Conservation (phyloP, 2,113 vertebrate genomes). For the Mixornis gularis region DNA sequence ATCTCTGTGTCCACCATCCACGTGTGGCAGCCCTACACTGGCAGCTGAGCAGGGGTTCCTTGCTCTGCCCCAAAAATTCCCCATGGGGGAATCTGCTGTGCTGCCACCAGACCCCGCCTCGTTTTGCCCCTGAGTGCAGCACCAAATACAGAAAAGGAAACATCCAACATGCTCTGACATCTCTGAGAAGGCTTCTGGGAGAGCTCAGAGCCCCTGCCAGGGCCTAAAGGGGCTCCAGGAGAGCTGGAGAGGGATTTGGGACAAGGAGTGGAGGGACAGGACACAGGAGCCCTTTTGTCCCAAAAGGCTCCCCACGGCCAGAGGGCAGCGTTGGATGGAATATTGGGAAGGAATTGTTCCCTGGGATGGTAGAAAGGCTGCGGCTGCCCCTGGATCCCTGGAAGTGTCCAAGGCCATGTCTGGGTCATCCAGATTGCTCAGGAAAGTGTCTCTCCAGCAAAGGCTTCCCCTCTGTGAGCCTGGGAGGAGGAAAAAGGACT, state of each 20-base stretch:
- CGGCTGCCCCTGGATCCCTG: not conserved
- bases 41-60: not conserved
- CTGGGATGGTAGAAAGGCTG: fast-evolving
- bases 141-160: not conserved
- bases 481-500: not conserved
- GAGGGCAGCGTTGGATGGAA: fast-evolving
- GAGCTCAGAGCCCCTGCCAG: not conserved
- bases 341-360: fast-evolving
- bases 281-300: too few species aligned
- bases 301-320: not conserved
- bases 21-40: fast-evolving
- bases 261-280: not conserved
- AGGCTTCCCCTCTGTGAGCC: not conserved
- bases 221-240: fast-evolving
- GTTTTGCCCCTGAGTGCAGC: not conserved
- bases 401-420: not conserved
- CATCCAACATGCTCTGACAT: not conserved
- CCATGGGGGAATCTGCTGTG: not conserved
- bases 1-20: not conserved
- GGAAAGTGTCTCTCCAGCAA: not conserved
- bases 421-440: not conserved
- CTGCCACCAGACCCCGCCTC: not conserved
- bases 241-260: not conserved
- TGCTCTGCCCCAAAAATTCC: not conserved
- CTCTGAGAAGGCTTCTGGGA: not conserved